A percentile compares a stretch with the other conserved stretches of the same genome.
phyloP scores from a whole-genome alignment of 2,888 invertebrate species.

The Frankliniella fusca region DNA sequence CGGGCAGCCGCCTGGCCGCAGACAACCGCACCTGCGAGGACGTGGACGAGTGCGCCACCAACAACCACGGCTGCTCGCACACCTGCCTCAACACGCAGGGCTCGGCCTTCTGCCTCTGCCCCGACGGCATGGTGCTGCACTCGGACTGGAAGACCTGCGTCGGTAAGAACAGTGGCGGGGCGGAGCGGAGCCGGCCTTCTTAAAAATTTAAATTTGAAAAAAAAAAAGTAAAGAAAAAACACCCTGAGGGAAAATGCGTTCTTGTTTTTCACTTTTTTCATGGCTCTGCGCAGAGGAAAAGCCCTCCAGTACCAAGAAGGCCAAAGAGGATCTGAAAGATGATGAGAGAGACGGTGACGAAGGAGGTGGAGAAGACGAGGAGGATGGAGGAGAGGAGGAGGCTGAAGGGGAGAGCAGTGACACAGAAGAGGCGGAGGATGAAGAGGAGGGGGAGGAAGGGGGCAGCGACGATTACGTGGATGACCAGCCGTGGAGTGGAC shows the following conservation, averaged over 20 bases:
- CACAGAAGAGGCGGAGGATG: not conserved
- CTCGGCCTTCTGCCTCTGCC: conserved; percentile 41
- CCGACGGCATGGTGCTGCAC: conserved; percentile 37
- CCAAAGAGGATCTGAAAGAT: not conserved
- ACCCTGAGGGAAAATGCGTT: not conserved
- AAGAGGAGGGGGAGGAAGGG: not conserved
- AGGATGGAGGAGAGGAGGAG: not conserved
- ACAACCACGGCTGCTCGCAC: conserved; percentile 51
- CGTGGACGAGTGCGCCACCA: conserved; percentile 55
- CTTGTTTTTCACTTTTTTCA: not conserved
- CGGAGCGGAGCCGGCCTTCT: not conserved
- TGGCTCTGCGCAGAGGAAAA: not conserved
- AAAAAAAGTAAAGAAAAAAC: too few relatives aligned
- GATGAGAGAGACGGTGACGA: not conserved
- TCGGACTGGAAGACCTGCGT: conserved; percentile 42
- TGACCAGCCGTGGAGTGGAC: not conserved
- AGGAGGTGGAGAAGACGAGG: not conserved
- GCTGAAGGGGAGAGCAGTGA: not conserved
- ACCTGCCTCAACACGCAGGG: conserved; percentile 58
- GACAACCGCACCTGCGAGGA: conserved; percentile 41
- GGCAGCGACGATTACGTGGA: not conserved
- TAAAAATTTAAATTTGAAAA: not conserved
- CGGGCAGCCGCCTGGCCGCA: conserved; percentile 38
- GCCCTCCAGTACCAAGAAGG: not conserved
- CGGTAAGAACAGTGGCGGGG: conserved; percentile 37